Evolutionary conservation across 2,888 invertebrate species (phyloP).

Genomic region (Pharmacophagus antenor): DNA sequence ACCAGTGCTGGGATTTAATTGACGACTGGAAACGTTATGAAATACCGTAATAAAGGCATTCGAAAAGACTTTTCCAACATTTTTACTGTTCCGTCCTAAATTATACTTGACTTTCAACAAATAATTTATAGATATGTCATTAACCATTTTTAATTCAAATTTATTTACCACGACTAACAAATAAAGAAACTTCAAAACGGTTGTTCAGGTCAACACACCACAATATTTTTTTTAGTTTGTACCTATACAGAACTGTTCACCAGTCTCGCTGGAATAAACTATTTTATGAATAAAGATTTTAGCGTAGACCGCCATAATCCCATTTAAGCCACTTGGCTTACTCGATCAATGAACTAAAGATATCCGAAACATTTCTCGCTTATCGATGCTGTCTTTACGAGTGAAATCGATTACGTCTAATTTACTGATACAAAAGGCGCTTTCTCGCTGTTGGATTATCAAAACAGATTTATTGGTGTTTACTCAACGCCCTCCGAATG

Average conservation of each 20-base stretch:
- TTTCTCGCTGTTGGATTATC: slow-evolving; percentile 39
- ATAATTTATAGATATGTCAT: no score
- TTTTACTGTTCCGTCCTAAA: background rate
- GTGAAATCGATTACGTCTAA: background rate
- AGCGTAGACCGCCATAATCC: background rate
- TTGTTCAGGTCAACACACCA: no score
- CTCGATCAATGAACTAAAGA: slow-evolving; percentile 56
- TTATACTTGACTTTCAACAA: no score
- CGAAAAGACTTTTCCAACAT: background rate
- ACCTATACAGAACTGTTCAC: no score
- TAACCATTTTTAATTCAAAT: no score
- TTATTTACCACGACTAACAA: no score
- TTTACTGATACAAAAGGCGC: background rate
- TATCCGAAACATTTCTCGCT: slow-evolving; percentile 56
- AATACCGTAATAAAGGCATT: slow-evolving; percentile 18
- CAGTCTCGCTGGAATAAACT: no score
- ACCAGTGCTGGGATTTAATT: slow-evolving; percentile 39
- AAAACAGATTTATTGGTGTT: slow-evolving; percentile 47
- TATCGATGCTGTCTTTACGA: slow-evolving; percentile 48
- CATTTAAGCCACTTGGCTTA: slow-evolving; percentile 35
- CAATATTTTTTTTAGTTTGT: no score
- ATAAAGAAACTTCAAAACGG: no score
- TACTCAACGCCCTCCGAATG: slow-evolving; percentile 36
- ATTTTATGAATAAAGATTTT: no score
- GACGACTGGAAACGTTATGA: slow-evolving; percentile 29